Evolutionary conservation across 2,113 vertebrate genomes (phyloP).

Genomic region (Piliocolobus tephrosceles): DNA sequence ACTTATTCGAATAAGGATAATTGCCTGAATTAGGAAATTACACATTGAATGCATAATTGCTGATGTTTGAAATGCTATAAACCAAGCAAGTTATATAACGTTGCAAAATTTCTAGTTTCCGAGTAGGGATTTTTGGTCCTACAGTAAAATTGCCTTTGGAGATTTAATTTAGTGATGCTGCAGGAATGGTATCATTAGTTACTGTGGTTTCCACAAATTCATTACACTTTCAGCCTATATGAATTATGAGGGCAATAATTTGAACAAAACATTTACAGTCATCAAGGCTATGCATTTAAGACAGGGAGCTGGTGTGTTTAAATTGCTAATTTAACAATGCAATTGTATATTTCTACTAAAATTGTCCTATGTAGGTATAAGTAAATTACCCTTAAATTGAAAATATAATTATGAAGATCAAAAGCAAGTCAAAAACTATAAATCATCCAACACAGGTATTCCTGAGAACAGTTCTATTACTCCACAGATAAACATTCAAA

Average conservation of each 20-base stretch:
- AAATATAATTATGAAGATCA: constrained; percentile 50
- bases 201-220: not conserved
- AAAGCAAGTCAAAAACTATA: constrained; percentile 54
- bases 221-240: not conserved
- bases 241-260: constrained; percentile 38
- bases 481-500: constrained; percentile 25
- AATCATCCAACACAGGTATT: constrained; percentile 20
- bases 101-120: not conserved
- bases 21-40: not conserved
- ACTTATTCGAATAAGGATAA: not conserved
- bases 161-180: not conserved
- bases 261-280: constrained; percentile 41
- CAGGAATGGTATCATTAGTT: not conserved
- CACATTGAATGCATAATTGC: not conserved
- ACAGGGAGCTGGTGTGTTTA: constrained; percentile 13
- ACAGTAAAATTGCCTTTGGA: not conserved
- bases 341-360: constrained; percentile 34
- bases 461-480: not conserved
- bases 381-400: constrained; percentile 52
- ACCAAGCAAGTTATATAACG: not conserved
- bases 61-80: not conserved
- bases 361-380: not conserved
- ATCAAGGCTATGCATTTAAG: constrained; percentile 37
- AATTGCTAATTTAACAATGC: constrained; percentile 50
- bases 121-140: not conserved